Base-by-base conservation (phyloP, 2,888 invertebrate species). In the Caenorhabditis sp. region DNA sequence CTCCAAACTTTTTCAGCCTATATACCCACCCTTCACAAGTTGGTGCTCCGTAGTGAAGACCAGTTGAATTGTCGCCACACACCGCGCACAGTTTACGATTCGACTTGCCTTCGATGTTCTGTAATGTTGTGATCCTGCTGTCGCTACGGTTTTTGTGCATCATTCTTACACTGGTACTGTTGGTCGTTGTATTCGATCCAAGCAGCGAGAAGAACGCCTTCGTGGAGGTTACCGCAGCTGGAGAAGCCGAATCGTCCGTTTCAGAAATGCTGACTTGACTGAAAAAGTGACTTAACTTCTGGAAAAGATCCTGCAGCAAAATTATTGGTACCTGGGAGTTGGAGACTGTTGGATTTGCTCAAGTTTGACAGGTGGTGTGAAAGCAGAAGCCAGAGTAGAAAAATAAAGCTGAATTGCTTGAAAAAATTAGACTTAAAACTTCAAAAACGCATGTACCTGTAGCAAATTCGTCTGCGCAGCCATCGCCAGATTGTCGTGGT, bases 1-100 rank as follows among this genome's bases (percentile, higher is more conserved):
- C n/a, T n/a, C n/a, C n/a, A n/a, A n/a, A n/a, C n/a, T n/a, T n/a
- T n/a, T n/a, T n/a, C n/a, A n/a, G n/a, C n/a, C n/a, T n/a, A n/a
- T n/a, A n/a, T n/a, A 84, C 92, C 91, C 90, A 94, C 92, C 98
- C 98, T 91, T 98, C 98, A 91, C 98, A 98, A 68, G 98, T 98
- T 89, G 97, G 96, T 90, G 98, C 97, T 79, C 98, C 98, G 89
- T 98, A 98, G 90, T 98, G 98, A 68, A 98, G 92, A 30, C 98
- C 98, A 2, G 97, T 96, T 61, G 97, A 96, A 89, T 95, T 95
- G 90, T 98, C 98, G 90, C 95, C 95, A 90, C 98, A 98, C 87
- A 98, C 98, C 94, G 96, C 96, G 90, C 96, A 97, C 0, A 58
- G 22, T 56, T 61, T 71, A 11, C 35, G 45, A 20, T 30, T 41